These are phyloP conservation scores for Caenorhabditis uteleia DNA, from an alignment of 2,888 invertebrate genomes.

Conservation along the genomic window DNA sequence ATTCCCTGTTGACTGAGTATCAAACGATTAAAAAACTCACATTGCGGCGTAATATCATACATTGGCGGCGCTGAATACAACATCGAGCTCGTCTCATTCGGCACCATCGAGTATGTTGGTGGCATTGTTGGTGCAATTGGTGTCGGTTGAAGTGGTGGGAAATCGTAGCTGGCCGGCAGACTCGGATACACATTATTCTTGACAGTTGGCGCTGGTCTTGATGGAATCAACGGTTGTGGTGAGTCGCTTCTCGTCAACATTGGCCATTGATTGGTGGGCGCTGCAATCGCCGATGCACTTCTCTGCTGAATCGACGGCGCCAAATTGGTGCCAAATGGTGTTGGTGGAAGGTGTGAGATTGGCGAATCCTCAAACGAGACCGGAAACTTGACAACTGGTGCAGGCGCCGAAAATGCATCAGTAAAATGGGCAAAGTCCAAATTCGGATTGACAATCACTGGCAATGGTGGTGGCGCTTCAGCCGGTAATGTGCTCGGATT, in stretches of 20 bases:
- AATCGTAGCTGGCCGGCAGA: not conserved
- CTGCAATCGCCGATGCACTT: slow-evolving; percentile 25
- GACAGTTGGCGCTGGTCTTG: slow-evolving; percentile 35
- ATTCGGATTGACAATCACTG: slow-evolving; percentile 21
- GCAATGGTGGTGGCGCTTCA: slow-evolving; percentile 30
- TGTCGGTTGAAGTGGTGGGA: slow-evolving; percentile 1
- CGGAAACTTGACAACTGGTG: slow-evolving; percentile 27
- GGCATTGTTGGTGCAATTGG: not conserved
- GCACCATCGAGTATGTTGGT: slow-evolving; percentile 14
- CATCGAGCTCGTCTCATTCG: slow-evolving; percentile 9
- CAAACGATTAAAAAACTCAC: slow-evolving; percentile 1
- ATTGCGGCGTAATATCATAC: slow-evolving; percentile 22
- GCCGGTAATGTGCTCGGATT: slow-evolving; percentile 20
- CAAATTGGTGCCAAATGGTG: not conserved
- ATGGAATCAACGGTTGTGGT: slow-evolving; percentile 48
- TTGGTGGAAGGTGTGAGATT: not conserved
- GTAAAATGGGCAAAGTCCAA: slow-evolving; percentile 1
- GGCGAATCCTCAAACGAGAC: slow-evolving; percentile 39
- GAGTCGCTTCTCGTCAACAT: slow-evolving; percentile 39
- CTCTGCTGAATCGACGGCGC: slow-evolving; percentile 2
- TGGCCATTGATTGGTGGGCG: slow-evolving; percentile 18
- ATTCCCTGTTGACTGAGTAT: not conserved
- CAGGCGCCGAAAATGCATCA: not conserved
- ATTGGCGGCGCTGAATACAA: slow-evolving; percentile 25
- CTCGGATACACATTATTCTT: slow-evolving; percentile 18